These are phyloP conservation scores for Dermatemys mawii DNA, from an alignment of 2,113 vertebrate genomes.

Conservation along the genomic window DNA sequence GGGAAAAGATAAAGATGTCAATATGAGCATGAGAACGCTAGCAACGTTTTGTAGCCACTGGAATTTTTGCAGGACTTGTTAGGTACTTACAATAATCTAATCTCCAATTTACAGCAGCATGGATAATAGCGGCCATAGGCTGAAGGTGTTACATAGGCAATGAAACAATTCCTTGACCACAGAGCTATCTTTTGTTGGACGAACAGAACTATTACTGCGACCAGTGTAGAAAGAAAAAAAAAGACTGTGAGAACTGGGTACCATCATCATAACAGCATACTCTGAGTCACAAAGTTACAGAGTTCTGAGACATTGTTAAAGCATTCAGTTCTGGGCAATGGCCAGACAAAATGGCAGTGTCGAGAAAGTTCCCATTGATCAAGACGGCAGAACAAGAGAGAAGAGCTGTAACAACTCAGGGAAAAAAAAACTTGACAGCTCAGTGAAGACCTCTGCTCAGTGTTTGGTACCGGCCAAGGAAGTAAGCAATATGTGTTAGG, in stretches of 20 bases:
- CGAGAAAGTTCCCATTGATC: conserved; percentile 67
- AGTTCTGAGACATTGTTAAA: conserved; percentile 71
- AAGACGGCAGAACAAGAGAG: conserved; percentile 67
- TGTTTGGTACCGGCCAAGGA: conserved; percentile 9
- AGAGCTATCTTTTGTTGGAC: conserved; percentile 67
- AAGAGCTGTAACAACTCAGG: conserved; percentile 67
- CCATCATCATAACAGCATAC: conserved; percentile 70
- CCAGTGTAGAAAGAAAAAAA: conserved; percentile 66
- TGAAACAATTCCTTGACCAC: conserved; percentile 46
- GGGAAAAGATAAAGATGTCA: conserved; percentile 12
- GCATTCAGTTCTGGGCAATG: conserved; percentile 63
- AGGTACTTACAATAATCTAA: conserved; percentile 40
- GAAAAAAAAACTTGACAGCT: conserved; percentile 59
- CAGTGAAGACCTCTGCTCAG: conserved; percentile 51
- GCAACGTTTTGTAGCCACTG: conserved; percentile 21
- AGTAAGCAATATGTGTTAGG: conserved; percentile 38
- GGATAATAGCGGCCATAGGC: conserved; percentile 42
- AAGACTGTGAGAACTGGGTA: conserved; percentile 2
- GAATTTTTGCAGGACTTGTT: conserved; percentile 50
- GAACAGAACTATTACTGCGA: conserved; percentile 67
- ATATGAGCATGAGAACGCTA: conserved; percentile 12
- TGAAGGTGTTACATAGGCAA: neutral
- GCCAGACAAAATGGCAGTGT: conserved; percentile 71
- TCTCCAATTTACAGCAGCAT: conserved; percentile 60
- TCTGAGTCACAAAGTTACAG: conserved; percentile 55